Conservation (phyloP, 2,113 vertebrate genomes). For the Corythoichthys haematopterus region DNA sequence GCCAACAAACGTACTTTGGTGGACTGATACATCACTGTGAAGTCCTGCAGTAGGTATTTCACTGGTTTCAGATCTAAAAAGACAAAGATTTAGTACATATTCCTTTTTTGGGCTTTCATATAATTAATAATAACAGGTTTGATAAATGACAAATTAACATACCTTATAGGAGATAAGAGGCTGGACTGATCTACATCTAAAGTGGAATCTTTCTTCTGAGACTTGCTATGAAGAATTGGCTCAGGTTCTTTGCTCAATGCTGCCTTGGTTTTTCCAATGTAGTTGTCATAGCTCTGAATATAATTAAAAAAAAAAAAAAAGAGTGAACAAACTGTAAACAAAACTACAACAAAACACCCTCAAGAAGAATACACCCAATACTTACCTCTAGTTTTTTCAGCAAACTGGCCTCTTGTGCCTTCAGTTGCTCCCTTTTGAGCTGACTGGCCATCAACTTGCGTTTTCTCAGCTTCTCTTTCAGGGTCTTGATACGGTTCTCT, state of each 20-base stretch:
- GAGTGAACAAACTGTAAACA: no score
- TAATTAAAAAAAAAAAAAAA: background rate
- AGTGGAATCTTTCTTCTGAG: constrained; percentile 75
- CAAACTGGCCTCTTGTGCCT: constrained; percentile 91
- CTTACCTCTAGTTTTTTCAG: constrained; percentile 90
- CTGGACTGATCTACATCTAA: constrained; percentile 74
- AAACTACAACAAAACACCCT: background rate
- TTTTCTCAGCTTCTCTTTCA: constrained; percentile 87
- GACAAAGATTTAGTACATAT: constrained; percentile 3
- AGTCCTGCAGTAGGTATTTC: constrained; percentile 71
- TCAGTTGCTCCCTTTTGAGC: constrained; percentile 92
- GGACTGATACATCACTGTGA: constrained; percentile 68
- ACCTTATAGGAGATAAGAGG: constrained; percentile 78
- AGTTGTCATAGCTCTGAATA: constrained; percentile 85
- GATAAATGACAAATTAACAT: constrained; percentile 5
- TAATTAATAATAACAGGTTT: background rate
- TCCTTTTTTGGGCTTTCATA: background rate
- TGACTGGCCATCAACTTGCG: constrained; percentile 88
- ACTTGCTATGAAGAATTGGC: constrained; percentile 70
- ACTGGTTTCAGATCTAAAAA: constrained; percentile 72
- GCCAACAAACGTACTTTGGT: constrained; percentile 63
- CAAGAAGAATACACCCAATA: background rate
- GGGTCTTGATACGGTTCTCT: constrained; percentile 85
- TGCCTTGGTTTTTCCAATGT: constrained; percentile 93
- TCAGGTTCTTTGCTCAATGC: constrained; percentile 83